phyloP scores from a whole-genome alignment of 2,888 invertebrate genomes.

The Priocnemis perturbator region DNA sequence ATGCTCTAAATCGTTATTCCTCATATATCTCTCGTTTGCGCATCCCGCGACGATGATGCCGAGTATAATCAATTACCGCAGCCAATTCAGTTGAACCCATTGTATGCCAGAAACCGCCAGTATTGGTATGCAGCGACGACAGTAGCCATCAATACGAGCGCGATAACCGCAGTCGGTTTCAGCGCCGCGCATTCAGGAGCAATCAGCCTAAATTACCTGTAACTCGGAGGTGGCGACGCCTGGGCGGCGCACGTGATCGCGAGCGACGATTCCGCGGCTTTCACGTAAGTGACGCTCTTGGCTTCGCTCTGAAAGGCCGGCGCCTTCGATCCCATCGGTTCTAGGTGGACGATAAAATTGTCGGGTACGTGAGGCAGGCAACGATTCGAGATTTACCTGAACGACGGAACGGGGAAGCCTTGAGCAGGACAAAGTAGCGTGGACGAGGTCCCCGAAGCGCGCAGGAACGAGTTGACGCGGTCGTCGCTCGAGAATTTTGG shows the following conservation, averaged over 20 bases:
- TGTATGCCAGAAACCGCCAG: no score
- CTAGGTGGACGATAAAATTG: slow-evolving; percentile 58
- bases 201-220: slow-evolving; percentile 77
- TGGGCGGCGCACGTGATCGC: slow-evolving; percentile 83
- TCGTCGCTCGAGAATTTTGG: slow-evolving; percentile 80
- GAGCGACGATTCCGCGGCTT: slow-evolving; percentile 76
- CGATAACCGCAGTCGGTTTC: no score
- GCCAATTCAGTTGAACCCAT: no score
- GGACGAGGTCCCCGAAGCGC: slow-evolving; percentile 76
- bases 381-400: slow-evolving; percentile 78
- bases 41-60: no score
- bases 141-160: no score
- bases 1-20: no score
- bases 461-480: slow-evolving; percentile 77
- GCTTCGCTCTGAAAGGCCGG: slow-evolving; percentile 80
- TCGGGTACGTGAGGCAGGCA: slow-evolving; percentile 1
- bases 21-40: no score
- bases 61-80: no score
- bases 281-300: slow-evolving; percentile 70
- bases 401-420: slow-evolving; percentile 83
- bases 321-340: slow-evolving; percentile 79
- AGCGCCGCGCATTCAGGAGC: no score
- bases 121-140: no score
- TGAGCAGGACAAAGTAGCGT: slow-evolving; percentile 83
- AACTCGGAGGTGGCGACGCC: slow-evolving; percentile 83